Evolutionary conservation across 2,888 invertebrate genomes (phyloP).

Genomic region (Autographa pulchrina): DNA sequence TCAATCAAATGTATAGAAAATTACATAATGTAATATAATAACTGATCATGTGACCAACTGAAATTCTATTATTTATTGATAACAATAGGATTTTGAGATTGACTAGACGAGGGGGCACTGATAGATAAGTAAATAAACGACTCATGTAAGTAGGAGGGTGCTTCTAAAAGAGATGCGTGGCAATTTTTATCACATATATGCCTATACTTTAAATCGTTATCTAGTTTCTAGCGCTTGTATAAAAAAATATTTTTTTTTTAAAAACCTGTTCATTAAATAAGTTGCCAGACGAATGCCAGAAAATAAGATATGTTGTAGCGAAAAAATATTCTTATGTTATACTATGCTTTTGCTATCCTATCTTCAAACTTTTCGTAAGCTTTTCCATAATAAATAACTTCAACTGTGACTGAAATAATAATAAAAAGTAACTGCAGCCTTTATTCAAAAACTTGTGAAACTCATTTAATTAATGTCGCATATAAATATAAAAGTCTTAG

Average conservation of each 20-base stretch:
- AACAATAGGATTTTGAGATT: background rate
- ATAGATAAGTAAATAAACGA: background rate
- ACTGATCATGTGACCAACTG: background rate
- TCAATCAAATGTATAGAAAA: background rate
- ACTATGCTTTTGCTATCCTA: background rate
- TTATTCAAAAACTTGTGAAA: background rate
- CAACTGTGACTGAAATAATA: background rate
- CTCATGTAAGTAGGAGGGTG: too few species aligned
- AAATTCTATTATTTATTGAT: too few species aligned
- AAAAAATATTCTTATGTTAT: too few species aligned
- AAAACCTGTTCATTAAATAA: too few species aligned
- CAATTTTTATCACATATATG: too few species aligned
- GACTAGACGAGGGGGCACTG: background rate
- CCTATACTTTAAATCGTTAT: too few species aligned
- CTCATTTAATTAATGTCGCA: slow-evolving; percentile 18
- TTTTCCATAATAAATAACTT: background rate
- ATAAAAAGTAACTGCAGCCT: background rate
- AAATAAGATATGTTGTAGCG: too few species aligned
- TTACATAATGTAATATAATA: background rate
- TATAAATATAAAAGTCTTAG: slow-evolving; percentile 24
- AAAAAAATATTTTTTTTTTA: too few species aligned
- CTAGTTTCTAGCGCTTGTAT: too few species aligned
- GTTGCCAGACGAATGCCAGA: too few species aligned
- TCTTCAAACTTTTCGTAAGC: background rate
- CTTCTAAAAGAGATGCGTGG: too few species aligned